These are phyloP conservation scores for Achlya flavicornis DNA, from an alignment of 2,888 invertebrate genomes.

Conservation along the genomic window DNA sequence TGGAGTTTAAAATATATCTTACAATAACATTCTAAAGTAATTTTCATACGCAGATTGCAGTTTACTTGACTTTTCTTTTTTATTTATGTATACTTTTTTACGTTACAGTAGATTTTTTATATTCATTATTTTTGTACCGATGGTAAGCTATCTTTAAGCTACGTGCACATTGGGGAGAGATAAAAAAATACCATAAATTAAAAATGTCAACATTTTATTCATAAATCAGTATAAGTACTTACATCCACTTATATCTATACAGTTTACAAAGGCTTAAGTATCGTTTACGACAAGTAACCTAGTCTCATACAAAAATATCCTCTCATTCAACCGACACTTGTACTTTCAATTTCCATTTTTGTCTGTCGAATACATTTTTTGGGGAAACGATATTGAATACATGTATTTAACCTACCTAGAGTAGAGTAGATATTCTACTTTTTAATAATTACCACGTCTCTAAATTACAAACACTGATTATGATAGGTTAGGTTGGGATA, in stretches of 20 bases:
- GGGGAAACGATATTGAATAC: neutral
- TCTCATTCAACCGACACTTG: slow-evolving; percentile 60
- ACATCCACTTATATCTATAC: slow-evolving; percentile 61
- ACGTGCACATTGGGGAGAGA: neutral
- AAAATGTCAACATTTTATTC: slow-evolving; percentile 82
- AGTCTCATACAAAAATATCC: slow-evolving; percentile 77
- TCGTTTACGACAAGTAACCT: slow-evolving; percentile 57
- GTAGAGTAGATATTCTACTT: slow-evolving; percentile 29
- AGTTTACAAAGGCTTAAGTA: slow-evolving; percentile 67
- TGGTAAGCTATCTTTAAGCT: neutral
- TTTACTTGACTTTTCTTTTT: neutral
- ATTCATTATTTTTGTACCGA: too few species aligned
- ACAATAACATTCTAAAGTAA: neutral
- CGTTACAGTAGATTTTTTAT: too few species aligned
- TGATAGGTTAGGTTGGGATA: slow-evolving; percentile 1
- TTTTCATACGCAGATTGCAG: neutral
- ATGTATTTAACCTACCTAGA: slow-evolving; percentile 19
- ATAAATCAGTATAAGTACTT: slow-evolving; percentile 78
- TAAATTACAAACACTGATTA: slow-evolving; percentile 14
- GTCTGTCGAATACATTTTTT: slow-evolving; percentile 18
- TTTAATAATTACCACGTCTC: slow-evolving; percentile 19
- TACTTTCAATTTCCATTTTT: slow-evolving; percentile 48
- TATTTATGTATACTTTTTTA: too few species aligned
- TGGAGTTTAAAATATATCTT: neutral
- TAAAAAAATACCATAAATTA: slow-evolving; percentile 38